phyloP scores from a whole-genome alignment of 2,797 vertebrate genomes.

The Tenualosa ilisha region DNA sequence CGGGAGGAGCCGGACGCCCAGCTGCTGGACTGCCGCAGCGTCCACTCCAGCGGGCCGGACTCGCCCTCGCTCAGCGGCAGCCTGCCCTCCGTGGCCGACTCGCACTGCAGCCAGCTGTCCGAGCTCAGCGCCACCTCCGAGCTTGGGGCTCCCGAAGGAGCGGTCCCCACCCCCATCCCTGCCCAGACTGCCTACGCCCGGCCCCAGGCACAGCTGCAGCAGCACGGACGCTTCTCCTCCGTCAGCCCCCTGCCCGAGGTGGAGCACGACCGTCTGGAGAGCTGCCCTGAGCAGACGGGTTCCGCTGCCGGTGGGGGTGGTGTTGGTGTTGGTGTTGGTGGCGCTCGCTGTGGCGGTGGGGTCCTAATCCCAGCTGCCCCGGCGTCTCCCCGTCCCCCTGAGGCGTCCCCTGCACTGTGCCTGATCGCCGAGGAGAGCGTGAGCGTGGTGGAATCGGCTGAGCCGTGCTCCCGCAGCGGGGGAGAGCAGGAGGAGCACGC shows the following conservation, averaged over 20 bases:
- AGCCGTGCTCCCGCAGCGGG: slow-evolving; percentile 62
- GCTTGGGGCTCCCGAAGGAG: slow-evolving; percentile 57
- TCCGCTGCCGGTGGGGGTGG: background rate
- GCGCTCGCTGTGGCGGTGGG: slow-evolving; percentile 12
- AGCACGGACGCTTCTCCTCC: slow-evolving; percentile 63
- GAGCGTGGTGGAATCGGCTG: slow-evolving; percentile 64
- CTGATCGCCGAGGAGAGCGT: slow-evolving; percentile 83
- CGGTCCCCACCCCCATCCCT: slow-evolving; percentile 81
- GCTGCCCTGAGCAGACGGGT: slow-evolving; percentile 68
- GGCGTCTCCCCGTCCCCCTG: slow-evolving; percentile 53
- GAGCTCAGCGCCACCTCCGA: slow-evolving; percentile 88
- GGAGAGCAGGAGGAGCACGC: slow-evolving; percentile 78
- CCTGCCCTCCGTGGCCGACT: slow-evolving; percentile 93
- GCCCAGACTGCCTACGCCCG: slow-evolving; percentile 20
- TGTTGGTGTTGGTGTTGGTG: too few relatives aligned
- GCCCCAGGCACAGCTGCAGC: slow-evolving; percentile 60
- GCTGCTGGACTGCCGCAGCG: slow-evolving; percentile 90
- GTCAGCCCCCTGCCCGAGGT: slow-evolving; percentile 94
- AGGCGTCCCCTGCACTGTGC: slow-evolving; percentile 62
- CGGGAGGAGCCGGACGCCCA: slow-evolving; percentile 88
- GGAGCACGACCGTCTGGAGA: slow-evolving; percentile 94
- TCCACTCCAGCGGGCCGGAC: slow-evolving; percentile 92
- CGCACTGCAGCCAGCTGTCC: slow-evolving; percentile 92
- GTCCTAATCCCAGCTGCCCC: slow-evolving; percentile 67
- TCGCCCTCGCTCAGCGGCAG: slow-evolving; percentile 95